Percentiles rank a stretch among this genome's conserved stretches.
phyloP scores from a whole-genome alignment of 1,140 invertebrate species.

The Rhopalosiphum maidis region DNA sequence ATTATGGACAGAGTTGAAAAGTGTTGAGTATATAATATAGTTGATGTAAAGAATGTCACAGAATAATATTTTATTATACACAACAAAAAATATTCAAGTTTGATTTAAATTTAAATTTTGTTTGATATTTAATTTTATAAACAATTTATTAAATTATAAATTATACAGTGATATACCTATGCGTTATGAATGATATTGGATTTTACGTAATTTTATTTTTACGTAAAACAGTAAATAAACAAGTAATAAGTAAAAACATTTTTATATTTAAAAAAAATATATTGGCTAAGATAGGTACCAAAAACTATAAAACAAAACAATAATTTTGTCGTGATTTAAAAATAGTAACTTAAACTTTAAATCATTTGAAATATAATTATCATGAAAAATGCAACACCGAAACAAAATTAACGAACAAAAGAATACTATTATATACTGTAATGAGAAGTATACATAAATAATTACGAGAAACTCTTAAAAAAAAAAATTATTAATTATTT shows the following conservation, averaged over 20 bases:
- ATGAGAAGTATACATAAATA: background rate
- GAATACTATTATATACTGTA: background rate
- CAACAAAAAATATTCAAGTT: too few species aligned
- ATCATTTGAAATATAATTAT: background rate
- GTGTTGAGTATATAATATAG: too few species aligned
- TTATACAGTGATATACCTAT: background rate
- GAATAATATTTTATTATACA: too few species aligned
- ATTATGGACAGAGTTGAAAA: too few species aligned
- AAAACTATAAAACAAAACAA: background rate
- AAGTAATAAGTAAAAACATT: background rate
- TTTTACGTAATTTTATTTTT: background rate
- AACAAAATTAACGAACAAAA: background rate
- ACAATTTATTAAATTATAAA: too few species aligned
- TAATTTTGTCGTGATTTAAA: background rate
- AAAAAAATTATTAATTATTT: background rate
- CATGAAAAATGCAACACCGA: background rate
- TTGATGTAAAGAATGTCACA: too few species aligned
- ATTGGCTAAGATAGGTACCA: background rate
- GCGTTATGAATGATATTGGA: background rate
- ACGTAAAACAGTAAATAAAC: too few species aligned
- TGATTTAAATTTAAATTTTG: too few species aligned
- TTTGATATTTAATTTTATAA: too few species aligned
- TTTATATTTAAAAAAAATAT: background rate
- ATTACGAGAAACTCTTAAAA: background rate
- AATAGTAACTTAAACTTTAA: background rate